Percentiles rank a stretch among this genome's conserved stretches.
Evolutionary conservation across 1,140 invertebrate genomes (phyloP).

Genomic region (Zophobas atratus): DNA sequence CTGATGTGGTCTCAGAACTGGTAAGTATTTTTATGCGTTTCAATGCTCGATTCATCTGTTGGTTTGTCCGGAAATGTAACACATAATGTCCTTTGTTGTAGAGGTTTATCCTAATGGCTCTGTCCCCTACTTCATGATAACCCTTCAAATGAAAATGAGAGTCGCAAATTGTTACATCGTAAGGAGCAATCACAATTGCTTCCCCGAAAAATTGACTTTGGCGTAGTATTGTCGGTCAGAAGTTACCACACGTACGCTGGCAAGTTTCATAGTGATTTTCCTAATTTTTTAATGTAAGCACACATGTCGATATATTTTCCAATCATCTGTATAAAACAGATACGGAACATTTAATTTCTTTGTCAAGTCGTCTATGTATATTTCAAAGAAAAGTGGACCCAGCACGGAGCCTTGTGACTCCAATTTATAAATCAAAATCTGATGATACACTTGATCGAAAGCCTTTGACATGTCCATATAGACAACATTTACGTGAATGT

Average conservation of each 20-base stretch:
- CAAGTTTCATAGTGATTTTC: not conserved
- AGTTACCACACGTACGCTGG: conserved; percentile 2
- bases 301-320: no score
- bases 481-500: no score
- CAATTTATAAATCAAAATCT: no score
- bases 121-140: conserved; percentile 1
- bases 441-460: no score
- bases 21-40: conserved; percentile 3
- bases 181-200: conserved; percentile 33
- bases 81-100: conserved; percentile 1
- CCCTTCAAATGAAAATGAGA: conserved; percentile 1
- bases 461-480: no score
- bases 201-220: conserved; percentile 25
- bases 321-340: no score
- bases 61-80: conserved; percentile 2
- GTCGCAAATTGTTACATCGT: conserved; percentile 30
- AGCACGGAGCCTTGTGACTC: no score
- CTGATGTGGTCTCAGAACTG: conserved; percentile 4
- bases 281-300: no score
- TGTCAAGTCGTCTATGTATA: no score
- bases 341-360: no score
- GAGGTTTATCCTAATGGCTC: not conserved
- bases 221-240: conserved; percentile 20
- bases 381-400: no score
- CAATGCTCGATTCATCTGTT: not conserved